Evolutionary conservation across 1,140 invertebrate genomes (phyloP).

Genomic region (Ostrea denselamellosa): DNA sequence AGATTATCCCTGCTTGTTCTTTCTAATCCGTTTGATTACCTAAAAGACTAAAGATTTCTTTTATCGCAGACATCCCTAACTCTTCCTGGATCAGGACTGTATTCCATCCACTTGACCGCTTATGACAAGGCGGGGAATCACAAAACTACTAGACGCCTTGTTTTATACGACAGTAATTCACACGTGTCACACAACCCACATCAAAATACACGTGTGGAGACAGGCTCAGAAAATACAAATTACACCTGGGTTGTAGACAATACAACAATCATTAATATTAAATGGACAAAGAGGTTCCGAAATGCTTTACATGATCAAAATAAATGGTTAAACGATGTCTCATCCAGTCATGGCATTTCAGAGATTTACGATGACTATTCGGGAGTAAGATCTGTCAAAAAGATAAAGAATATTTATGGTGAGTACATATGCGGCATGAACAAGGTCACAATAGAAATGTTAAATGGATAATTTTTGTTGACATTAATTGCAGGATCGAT

Average conservation of each 20-base stretch:
- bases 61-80: slow-evolving; percentile 46
- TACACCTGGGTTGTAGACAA: slow-evolving; percentile 48
- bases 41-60: background rate
- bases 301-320: slow-evolving; percentile 54
- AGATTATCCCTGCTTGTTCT: no score
- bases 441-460: no score
- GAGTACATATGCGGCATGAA: background rate
- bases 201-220: slow-evolving; percentile 43
- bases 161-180: slow-evolving; percentile 56
- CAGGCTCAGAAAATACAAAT: slow-evolving; percentile 44
- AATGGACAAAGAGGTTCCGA: slow-evolving; percentile 53
- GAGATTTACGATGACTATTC: slow-evolving; percentile 58
- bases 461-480: no score
- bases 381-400: slow-evolving; percentile 49
- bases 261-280: slow-evolving; percentile 37
- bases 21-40: no score
- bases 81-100: slow-evolving; percentile 52
- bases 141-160: slow-evolving; percentile 53
- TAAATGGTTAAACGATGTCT: slow-evolving; percentile 53
- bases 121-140: slow-evolving; percentile 61
- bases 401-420: slow-evolving; percentile 56
- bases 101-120: slow-evolving; percentile 53
- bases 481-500: no score
- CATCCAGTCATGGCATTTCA: background rate
- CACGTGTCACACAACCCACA: background rate